Conservation (phyloP, 2,113 vertebrate species). For the Haplochromis vanheusdeni region DNA sequence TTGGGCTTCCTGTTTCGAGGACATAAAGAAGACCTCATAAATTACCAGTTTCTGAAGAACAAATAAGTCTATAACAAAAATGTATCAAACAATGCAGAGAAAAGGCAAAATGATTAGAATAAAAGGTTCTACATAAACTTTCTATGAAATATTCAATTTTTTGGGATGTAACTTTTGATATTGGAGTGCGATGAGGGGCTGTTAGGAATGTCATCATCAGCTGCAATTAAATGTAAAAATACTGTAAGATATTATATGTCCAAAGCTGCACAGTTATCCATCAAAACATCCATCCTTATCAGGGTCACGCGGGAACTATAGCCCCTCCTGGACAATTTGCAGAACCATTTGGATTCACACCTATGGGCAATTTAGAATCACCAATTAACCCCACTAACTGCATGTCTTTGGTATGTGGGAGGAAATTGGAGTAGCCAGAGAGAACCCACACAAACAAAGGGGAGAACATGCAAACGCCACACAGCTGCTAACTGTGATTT, state of each 20-base stretch:
- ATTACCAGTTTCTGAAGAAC: neutral
- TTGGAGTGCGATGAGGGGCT: neutral
- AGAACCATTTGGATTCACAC: neutral
- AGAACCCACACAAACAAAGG: neutral
- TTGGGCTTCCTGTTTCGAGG: neutral
- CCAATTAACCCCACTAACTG: neutral
- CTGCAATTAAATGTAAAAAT: neutral
- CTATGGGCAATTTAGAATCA: neutral
- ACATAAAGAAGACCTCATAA: neutral
- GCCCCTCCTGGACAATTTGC: neutral
- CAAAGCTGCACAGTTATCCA: neutral
- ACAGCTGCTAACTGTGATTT: neutral
- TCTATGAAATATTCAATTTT: neutral
- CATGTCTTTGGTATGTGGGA: neutral
- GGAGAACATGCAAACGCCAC: neutral
- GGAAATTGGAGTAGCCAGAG: neutral
- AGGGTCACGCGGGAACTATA: neutral
- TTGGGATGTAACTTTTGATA: neutral
- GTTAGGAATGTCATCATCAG: neutral
- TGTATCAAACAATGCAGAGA: neutral
- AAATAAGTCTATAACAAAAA: neutral
- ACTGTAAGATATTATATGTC: neutral
- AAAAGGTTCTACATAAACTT: neutral
- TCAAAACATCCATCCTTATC: neutral
- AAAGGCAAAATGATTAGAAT: neutral